Conservation (phyloP, 2,797 vertebrate genomes). For the Trematomus bernacchii region DNA sequence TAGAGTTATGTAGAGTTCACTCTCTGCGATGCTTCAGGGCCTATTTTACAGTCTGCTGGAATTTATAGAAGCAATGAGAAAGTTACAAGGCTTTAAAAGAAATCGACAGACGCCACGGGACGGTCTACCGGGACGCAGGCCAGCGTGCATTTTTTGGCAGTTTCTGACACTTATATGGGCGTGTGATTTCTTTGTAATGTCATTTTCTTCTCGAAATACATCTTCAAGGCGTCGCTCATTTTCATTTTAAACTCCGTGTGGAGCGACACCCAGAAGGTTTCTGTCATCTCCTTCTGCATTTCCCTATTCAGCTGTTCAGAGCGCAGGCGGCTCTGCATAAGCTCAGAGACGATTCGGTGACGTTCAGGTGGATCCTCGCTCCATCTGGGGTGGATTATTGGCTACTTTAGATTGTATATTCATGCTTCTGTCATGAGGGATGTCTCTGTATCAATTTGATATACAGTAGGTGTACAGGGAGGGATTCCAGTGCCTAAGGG, state of each 20-base stretch:
- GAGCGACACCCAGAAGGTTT: constrained; percentile 14
- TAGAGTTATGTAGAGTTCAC: background rate
- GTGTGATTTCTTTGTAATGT: constrained; percentile 34
- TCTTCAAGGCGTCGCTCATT: constrained; percentile 30
- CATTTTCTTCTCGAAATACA: constrained; percentile 27
- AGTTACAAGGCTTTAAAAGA: constrained; percentile 22
- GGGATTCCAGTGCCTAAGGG: constrained; percentile 46
- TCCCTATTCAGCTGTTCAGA: background rate
- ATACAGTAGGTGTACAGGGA: constrained; percentile 28
- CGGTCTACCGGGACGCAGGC: constrained; percentile 27
- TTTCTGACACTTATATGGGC: constrained; percentile 37
- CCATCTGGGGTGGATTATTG: constrained; percentile 23
- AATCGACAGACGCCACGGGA: constrained; percentile 1
- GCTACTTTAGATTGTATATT: constrained; percentile 40
- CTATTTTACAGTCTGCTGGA: background rate
- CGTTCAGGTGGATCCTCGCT: constrained; percentile 29
- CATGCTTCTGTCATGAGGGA: constrained; percentile 30
- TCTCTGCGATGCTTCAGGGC: background rate
- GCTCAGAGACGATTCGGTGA: constrained; percentile 20
- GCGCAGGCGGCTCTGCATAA: constrained; percentile 9
- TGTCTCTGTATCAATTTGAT: constrained; percentile 37
- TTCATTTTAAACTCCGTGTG: constrained; percentile 23
- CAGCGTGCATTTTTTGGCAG: constrained; percentile 9
- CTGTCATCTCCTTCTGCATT: constrained; percentile 1
- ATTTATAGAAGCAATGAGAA: background rate